Evolutionary conservation across 1,140 invertebrate species (phyloP).

Genomic region (Mylabris phalerata): DNA sequence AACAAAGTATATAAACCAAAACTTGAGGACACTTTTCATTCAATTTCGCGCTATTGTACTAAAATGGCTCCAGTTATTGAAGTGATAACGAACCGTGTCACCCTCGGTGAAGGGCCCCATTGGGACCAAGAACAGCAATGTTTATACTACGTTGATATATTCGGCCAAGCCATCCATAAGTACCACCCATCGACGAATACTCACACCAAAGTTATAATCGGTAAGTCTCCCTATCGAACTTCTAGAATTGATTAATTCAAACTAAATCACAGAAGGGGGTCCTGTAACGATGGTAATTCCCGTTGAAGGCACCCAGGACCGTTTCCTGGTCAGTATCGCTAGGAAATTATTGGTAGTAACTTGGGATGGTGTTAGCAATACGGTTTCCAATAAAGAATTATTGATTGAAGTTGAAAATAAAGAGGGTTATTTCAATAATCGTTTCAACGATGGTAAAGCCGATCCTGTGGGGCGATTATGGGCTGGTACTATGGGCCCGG

Average conservation of each 20-base stretch:
- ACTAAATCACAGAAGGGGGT: conserved; percentile 36
- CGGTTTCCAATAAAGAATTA: conserved; percentile 17
- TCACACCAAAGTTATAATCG: conserved; percentile 20
- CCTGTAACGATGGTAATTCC: conserved; percentile 53
- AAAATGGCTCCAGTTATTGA: conserved; percentile 18
- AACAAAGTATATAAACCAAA: too few relatives aligned
- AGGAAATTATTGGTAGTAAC: conserved; percentile 52
- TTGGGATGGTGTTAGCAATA: conserved; percentile 51
- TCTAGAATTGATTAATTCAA: conserved; percentile 38
- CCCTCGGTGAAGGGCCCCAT: conserved; percentile 56
- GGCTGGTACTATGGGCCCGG: conserved; percentile 30
- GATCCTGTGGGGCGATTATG: conserved; percentile 70
- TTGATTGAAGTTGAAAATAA: conserved; percentile 24
- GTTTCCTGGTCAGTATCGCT: conserved; percentile 57
- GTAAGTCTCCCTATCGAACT: conserved; percentile 12
- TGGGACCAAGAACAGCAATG: conserved; percentile 55
- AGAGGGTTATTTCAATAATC: conserved; percentile 41
- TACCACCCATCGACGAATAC: conserved; percentile 21
- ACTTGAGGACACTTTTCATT: too few relatives aligned
- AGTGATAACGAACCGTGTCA: conserved; percentile 14
- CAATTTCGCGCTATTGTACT: too few relatives aligned
- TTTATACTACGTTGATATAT: conserved; percentile 60
- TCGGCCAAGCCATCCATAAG: conserved; percentile 43
- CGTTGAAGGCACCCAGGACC: conserved; percentile 49
- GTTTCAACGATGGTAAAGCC: conserved; percentile 80